Evolutionary conservation across 2,888 invertebrate species (phyloP).

Genomic region (Ennomos fuscantarius): DNA sequence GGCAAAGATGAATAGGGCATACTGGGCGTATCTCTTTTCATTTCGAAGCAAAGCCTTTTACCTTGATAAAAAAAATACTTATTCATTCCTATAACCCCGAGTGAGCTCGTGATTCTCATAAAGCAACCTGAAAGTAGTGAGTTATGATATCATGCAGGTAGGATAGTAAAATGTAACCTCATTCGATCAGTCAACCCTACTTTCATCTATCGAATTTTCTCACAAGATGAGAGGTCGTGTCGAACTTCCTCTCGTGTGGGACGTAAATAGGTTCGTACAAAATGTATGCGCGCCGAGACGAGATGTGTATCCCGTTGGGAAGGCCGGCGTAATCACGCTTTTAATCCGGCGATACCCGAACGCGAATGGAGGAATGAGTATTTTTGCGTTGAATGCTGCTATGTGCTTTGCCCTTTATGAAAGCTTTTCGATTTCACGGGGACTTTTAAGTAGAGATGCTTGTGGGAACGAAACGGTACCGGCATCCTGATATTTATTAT

Average conservation of each 20-base stretch:
- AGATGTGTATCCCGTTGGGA: conserved; percentile 11
- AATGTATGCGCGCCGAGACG: conserved; percentile 22
- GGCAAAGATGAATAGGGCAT: neutral
- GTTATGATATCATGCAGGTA: conserved; percentile 7
- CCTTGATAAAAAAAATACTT: conserved; percentile 25
- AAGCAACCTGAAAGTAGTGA: conserved; percentile 11
- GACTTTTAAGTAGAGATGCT: no score
- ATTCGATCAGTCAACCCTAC: conserved; percentile 2
- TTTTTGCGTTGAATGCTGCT: conserved; percentile 11
- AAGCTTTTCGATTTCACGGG: no score
- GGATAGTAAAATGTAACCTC: conserved; percentile 8
- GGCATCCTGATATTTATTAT: no score
- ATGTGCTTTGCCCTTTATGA: no score
- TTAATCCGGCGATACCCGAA: conserved; percentile 16
- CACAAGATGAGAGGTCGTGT: conserved; percentile 18
- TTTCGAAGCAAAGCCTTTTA: conserved; percentile 18
- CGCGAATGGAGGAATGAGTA: conserved; percentile 8
- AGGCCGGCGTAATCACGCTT: conserved; percentile 7
- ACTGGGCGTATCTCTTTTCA: conserved; percentile 12
- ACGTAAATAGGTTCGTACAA: conserved; percentile 24
- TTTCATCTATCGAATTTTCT: conserved; percentile 21
- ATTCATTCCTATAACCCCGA: conserved; percentile 11
- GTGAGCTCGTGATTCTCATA: conserved; percentile 8
- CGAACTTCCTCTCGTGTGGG: conserved; percentile 14
- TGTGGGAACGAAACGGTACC: no score